These are phyloP conservation scores for Heliconius cydno DNA, from an alignment of 2,888 invertebrate species.

Conservation along the genomic window DNA sequence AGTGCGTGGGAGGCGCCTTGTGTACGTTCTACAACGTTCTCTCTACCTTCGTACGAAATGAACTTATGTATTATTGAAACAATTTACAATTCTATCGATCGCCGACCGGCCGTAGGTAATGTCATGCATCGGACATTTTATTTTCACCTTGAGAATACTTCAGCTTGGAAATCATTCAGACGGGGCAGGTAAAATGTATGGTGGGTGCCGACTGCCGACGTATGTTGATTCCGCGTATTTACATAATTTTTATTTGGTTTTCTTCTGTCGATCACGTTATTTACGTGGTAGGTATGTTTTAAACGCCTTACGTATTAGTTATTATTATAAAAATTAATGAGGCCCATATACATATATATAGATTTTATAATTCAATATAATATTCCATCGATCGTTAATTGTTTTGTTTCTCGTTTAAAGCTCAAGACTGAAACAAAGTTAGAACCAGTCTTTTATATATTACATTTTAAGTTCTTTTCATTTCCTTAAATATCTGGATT, in stretches of 20 bases:
- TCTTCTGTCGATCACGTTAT: constrained; percentile 16
- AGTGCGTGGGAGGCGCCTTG: constrained; percentile 47
- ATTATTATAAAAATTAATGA: not conserved
- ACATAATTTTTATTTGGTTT: constrained; percentile 37
- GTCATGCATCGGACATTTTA: constrained; percentile 69
- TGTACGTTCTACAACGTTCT: constrained; percentile 45
- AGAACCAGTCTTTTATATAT: constrained; percentile 34
- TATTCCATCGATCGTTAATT: not conserved
- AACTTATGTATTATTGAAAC: constrained; percentile 63
- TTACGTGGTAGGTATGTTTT: constrained; percentile 13
- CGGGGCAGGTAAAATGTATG: constrained; percentile 52
- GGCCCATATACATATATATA: too few relatives aligned
- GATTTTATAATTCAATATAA: not conserved
- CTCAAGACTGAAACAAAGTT: constrained; percentile 23
- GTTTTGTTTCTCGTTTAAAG: constrained; percentile 4
- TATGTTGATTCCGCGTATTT: constrained; percentile 45
- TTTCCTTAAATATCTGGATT: constrained; percentile 42
- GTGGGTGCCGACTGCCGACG: constrained; percentile 44
- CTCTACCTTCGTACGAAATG: constrained; percentile 50
- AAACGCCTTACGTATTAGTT: not conserved
- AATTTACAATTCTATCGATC: constrained; percentile 78
- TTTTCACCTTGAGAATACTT: constrained; percentile 73
- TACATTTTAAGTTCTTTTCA: constrained; percentile 38
- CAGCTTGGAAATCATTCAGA: constrained; percentile 60
- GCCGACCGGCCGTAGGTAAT: constrained; percentile 59